Evolutionary conservation across 2,888 invertebrate genomes (phyloP), one percentile per base, ranked within the genome.

Genomic region (Byasa hedistus): DNA sequence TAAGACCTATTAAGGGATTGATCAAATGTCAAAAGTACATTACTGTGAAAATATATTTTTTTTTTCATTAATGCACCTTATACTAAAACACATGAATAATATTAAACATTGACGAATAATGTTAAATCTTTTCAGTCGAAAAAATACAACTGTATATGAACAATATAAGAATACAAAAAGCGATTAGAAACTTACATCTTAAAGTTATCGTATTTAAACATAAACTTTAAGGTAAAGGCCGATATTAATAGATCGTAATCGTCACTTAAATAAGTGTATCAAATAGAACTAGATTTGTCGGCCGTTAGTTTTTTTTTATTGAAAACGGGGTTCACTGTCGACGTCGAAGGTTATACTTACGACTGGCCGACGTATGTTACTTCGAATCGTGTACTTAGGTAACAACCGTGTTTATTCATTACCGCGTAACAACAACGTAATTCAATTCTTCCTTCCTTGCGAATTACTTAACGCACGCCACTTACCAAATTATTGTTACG

Each of bases 391-490:
- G 61, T 64, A 63, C 76, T 84, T 85, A 79, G 76, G 78, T 83
- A 85, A 85, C 75, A 73, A 71, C 69, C 74, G 79, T 51, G 15
- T 76, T 75, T 79, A 80, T 80, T 71, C 78, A 79, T 82, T 83
- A 79, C 80, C 62, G 75, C 81, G 78, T 81, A 79, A 83, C 78
- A 76, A 76, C 77, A 61, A 67, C 71, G 32, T 48, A 57, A 76
- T 76, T 73, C 75, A 73, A 76, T 77, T 80, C 85, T 87, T 87
- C 86, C 87, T 86, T 86, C 86, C 85, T 85, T 73, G 65, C 75
- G 66, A 74, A 82, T 85, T 85, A 78, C 81, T 82, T 83, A 70
- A 79, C 76, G 73, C 80, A 81, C 77, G 78, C 79, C 59, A 15
- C 64, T 66, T 61, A 54, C 54, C 36, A n/a, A 32, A 21, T 60